Evolutionary conservation across 30 jellyfish, hydroid and myxozoan genomes (phyloP), one percentile per base, ranked within the genome.

Genomic region (Aurelia aurita): DNA sequence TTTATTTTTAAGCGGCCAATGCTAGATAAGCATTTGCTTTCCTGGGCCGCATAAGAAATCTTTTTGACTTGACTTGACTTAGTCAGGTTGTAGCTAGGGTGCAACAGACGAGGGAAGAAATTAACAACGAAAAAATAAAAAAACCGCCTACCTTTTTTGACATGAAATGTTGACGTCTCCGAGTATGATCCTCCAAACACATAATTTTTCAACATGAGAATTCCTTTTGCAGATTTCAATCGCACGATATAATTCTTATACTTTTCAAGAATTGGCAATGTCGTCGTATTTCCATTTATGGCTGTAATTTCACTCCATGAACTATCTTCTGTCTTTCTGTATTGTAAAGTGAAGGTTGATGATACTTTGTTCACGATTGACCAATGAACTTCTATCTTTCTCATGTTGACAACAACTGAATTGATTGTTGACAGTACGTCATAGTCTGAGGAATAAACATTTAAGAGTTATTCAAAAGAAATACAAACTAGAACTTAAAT

Each of bases 121-220:
- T 31, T 31, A 31, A 2, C 43, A n/a, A n/a, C n/a, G n/a, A n/a
- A n/a, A n/a, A n/a, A n/a, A n/a, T n/a, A n/a, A 31, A 31, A 31
- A n/a, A n/a, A 31, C 43, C 5, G 43, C 46, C 3, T 47, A 54
- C 84, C 55, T 21, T 32, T 68, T 16, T 68, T 6, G 39, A 68
- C 3, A 16, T 29, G 43, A 47, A 72, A 72, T 23, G 3, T 72
- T 46, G 84, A 72, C 15, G 84, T 72, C 15, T 72, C 84, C 3
- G 84, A 72, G 44, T 43, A 72, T 15, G 84, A 31, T 19, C 69
- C 84, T 8, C 71, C 84, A 47, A 72, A 46, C 49, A 46, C 84
- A 47, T 72, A 72, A 39, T 68, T 68, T 21, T 68, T 68, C 80
- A 69, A 18, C 81, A 69, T 69, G 6, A 69, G 15, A 32, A 69